Base-by-base conservation (phyloP, 2,888 invertebrate species). In the Harpalus rubripes region DNA sequence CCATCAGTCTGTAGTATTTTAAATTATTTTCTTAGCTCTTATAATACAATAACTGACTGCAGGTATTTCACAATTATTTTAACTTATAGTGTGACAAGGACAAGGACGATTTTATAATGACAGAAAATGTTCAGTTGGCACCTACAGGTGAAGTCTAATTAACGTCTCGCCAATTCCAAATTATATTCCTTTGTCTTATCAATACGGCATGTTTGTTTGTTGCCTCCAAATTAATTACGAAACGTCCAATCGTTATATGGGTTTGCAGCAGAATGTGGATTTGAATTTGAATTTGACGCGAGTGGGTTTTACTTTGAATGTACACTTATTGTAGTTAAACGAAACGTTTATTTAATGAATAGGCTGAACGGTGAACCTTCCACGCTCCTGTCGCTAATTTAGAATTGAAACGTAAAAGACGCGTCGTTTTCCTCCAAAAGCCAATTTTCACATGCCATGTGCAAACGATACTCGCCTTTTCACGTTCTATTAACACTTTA, bases 321-420 rank as follows among this genome's bases (percentile, higher is more conserved):
- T 63, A 63, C 63, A 63, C 26, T 63, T 22, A 22, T 63, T 63
- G 63, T 63, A 63, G 63, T 63, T 63, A 63, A 63, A 63, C 26
- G 63, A 63, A 63, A 63, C 63, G 22, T 63, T 63, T 63, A 63
- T 63, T 63, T 63, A 63, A 63, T 63, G 63, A 63, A 63, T 63
- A 26, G 63, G 63, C 63, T 63, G 10, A 63, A 63, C 63, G 32
- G 32, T 32, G 32, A 5, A 32, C 59, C 59, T 59, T 59, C 16
- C 59, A 18, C 63, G 12, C 26, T 63, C 63, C 10, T 63, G 63
- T 26, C 63, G 63, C 63, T 63, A 63, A 63, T 63, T 63, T 63
- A 63, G 22, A 63, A 63, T 63, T 63, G 63, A 22, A 63, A 63
- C 63, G 26, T 63, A 63, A 63, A 63, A 63, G 63, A 63, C 63